Evolutionary conservation across 2,113 vertebrate genomes (phyloP).

Genomic region (Oceanodroma tethys): DNA sequence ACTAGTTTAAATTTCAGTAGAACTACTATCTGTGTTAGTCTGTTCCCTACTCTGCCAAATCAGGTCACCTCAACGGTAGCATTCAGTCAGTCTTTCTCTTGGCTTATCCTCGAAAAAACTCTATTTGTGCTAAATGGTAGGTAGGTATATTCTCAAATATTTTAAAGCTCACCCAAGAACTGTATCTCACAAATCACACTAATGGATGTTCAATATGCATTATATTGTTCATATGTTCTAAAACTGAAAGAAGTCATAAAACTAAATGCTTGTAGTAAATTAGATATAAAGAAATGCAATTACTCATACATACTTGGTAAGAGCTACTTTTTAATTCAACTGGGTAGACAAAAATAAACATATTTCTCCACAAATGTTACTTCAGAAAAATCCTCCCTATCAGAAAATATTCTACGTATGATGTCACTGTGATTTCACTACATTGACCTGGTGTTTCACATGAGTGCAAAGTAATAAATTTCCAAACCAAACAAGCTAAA

Average conservation of each 20-base stretch:
- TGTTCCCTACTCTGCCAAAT: neutral
- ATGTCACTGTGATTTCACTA: neutral
- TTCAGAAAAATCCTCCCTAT: neutral
- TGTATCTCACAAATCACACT: neutral
- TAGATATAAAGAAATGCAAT: neutral
- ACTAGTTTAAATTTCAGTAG: constrained; percentile 5
- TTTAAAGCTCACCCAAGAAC: neutral
- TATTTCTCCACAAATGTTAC: neutral
- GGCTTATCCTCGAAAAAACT: neutral
- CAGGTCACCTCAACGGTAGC: neutral
- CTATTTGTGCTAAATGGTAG: neutral
- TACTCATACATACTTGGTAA: neutral
- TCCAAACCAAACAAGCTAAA: neutral
- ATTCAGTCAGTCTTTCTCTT: neutral
- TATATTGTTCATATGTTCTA: neutral
- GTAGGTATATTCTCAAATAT: neutral
- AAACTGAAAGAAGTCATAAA: neutral
- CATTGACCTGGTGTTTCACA: neutral
- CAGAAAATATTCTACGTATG: neutral
- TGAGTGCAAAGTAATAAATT: neutral
- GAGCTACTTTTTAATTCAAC: neutral
- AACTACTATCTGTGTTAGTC: neutral
- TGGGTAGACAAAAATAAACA: neutral
- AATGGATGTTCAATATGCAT: neutral
- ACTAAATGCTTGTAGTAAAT: neutral